Evolutionary conservation across 2,797 vertebrate species (phyloP).

Genomic region (Rhadinocentrus ornatus): DNA sequence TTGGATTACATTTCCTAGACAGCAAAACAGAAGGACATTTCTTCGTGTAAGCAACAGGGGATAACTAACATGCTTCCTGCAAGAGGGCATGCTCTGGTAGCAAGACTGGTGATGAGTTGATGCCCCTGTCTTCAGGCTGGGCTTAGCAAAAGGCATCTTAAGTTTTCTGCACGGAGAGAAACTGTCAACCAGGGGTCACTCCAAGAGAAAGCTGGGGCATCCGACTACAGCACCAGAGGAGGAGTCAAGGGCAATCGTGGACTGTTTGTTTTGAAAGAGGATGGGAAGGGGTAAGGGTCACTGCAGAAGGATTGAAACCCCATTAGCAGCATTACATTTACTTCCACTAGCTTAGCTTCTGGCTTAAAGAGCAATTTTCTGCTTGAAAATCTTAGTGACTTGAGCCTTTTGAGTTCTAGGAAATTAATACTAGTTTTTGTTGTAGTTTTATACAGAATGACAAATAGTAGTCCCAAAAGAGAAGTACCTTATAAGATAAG

Average conservation of each 20-base stretch:
- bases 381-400: conserved; percentile 18
- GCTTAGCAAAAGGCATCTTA: conserved; percentile 71
- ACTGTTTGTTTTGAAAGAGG: conserved; percentile 71
- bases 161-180: conserved; percentile 61
- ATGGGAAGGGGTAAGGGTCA: conserved; percentile 68
- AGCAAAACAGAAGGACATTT: conserved; percentile 33
- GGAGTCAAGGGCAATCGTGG: conserved; percentile 75
- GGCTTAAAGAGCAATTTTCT: conserved; percentile 57
- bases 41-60: conserved; percentile 41
- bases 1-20: conserved; percentile 28
- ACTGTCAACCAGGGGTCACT: conserved; percentile 77
- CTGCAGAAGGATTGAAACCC: conserved; percentile 67
- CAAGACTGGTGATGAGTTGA: conserved; percentile 75
- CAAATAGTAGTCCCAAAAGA: too few relatives aligned
- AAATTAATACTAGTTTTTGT: conserved; percentile 8
- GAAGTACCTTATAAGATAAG: too few relatives aligned
- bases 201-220: conserved; percentile 60
- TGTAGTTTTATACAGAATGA: too few relatives aligned
- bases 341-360: conserved; percentile 69
- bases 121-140: conserved; percentile 72
- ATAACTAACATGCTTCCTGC: conserved; percentile 62
- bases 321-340: conserved; percentile 77
- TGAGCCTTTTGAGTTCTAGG: not conserved
- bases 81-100: conserved; percentile 59
- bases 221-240: conserved; percentile 64